Percentiles rank a stretch among this genome's conserved stretches.
Conservation (phyloP, 2,888 invertebrate species). For the Thecocarcelia acutangulata region DNA sequence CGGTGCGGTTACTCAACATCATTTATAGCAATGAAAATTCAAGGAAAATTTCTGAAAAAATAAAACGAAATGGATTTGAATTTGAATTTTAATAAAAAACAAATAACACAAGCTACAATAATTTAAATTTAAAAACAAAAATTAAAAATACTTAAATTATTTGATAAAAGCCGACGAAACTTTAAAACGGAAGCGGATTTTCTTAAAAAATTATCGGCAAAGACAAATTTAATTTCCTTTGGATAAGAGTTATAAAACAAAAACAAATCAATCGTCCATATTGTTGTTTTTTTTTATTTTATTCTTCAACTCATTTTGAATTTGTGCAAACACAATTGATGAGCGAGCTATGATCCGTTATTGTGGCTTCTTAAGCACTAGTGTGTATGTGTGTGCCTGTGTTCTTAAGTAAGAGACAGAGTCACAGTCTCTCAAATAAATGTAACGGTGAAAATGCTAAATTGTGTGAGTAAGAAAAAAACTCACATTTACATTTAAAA, state of each 20-base stretch:
- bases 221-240: slow-evolving; percentile 28
- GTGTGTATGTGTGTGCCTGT: background rate
- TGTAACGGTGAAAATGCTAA: slow-evolving; percentile 23
- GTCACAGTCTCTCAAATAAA: slow-evolving; percentile 2
- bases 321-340: slow-evolving; percentile 26
- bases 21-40: slow-evolving; percentile 40
- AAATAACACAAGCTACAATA: slow-evolving; percentile 4
- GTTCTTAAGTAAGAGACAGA: background rate
- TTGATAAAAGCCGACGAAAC: slow-evolving; percentile 26
- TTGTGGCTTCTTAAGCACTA: background rate
- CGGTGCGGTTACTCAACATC: slow-evolving; percentile 66
- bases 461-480: slow-evolving; percentile 6
- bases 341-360: background rate
- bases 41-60: slow-evolving; percentile 7
- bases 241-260: slow-evolving; percentile 22
- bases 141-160: slow-evolving; percentile 26
- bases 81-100: background rate
- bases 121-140: slow-evolving; percentile 32
- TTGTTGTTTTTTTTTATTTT: slow-evolving; percentile 13
- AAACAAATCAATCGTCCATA: slow-evolving; percentile 31
- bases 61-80: slow-evolving; percentile 40
- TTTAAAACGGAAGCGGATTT: slow-evolving; percentile 38
- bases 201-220: slow-evolving; percentile 32
- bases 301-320: too few relatives aligned
- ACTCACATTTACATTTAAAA: slow-evolving; percentile 28